Evolutionary conservation across 2,113 vertebrate species (phyloP).

Genomic region (Actenoides hombroni): DNA sequence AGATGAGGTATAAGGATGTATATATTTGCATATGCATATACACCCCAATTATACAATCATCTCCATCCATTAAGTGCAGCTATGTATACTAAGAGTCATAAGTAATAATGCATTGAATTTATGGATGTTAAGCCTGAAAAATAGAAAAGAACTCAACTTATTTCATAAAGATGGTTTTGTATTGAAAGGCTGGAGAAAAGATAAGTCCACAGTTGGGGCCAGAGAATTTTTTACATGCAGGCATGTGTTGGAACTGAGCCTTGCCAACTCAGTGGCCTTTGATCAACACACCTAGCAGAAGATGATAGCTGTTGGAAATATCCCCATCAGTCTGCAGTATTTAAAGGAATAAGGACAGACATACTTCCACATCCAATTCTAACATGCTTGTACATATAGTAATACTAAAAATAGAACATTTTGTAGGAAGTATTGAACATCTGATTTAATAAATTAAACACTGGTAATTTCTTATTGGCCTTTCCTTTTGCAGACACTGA

Average conservation of each 20-base stretch:
- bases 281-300: background rate
- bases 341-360: background rate
- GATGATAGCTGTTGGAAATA: background rate
- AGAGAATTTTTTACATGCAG: background rate
- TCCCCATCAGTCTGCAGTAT: background rate
- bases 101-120: background rate
- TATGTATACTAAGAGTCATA: background rate
- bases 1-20: background rate
- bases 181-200: background rate
- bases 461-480: background rate
- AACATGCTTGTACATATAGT: background rate
- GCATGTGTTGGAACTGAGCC: background rate
- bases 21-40: accelerated
- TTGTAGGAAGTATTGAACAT: background rate
- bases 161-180: background rate
- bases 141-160: background rate
- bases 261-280: background rate
- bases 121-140: background rate
- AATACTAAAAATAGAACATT: background rate
- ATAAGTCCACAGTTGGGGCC: background rate
- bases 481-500: background rate
- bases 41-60: background rate
- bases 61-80: background rate
- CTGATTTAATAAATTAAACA: background rate
- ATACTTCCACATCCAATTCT: background rate